These are phyloP conservation scores for Microchirus variegatus DNA, from an alignment of 2,797 vertebrate genomes.

Conservation along the genomic window DNA sequence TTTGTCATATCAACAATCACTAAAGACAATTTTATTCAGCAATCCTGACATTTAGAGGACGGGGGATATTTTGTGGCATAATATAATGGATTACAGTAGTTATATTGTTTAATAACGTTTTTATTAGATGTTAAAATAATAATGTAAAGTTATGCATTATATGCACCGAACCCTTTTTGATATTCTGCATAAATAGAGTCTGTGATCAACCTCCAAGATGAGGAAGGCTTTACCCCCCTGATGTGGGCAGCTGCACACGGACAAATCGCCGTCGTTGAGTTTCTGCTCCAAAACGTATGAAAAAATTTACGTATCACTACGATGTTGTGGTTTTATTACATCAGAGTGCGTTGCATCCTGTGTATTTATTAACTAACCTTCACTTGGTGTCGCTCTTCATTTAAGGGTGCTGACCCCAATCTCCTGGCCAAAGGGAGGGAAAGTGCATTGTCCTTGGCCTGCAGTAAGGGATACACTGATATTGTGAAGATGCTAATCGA, in stretches of 20 bases:
- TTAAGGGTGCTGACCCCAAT: constrained; percentile 93
- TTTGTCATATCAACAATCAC: too few species aligned
- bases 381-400: not conserved
- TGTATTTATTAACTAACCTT: not conserved
- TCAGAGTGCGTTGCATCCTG: fast-evolving
- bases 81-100: too few species aligned
- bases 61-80: too few species aligned
- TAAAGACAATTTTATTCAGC: too few species aligned
- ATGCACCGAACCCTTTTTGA: not conserved
- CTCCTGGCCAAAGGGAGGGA: constrained; percentile 96
- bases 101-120: too few species aligned
- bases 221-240: constrained; percentile 97
- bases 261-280: constrained; percentile 98
- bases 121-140: not conserved
- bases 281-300: constrained; percentile 95
- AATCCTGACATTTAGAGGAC: too few species aligned
- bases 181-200: constrained; percentile 84
- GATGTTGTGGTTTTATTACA: fast-evolving
- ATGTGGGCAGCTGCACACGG: constrained; percentile 99
- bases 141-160: not conserved
- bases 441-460: constrained; percentile 94
- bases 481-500: constrained; percentile 98
- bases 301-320: not conserved
- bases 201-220: constrained; percentile 95
- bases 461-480: constrained; percentile 97